Percentiles rank a stretch among this genome's conserved stretches.
Conservation (phyloP, 2,797 vertebrate species). For the Sylvia borin region DNA sequence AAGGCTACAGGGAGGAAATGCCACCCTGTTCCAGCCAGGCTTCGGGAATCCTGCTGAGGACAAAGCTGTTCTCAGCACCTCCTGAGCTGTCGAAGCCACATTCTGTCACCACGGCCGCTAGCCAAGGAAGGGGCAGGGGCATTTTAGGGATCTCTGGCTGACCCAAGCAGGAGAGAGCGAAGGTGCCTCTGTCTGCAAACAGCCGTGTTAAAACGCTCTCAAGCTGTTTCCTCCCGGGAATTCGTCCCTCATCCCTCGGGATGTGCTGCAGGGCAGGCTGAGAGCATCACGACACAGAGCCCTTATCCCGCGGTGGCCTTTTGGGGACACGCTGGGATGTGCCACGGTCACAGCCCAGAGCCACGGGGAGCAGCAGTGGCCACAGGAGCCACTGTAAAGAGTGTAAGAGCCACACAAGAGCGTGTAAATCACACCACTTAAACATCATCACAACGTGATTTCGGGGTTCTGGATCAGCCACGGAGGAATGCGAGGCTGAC, state of each 20-base stretch:
- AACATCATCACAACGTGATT: accelerated
- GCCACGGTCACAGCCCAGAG: not conserved
- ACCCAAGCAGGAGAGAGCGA: not conserved
- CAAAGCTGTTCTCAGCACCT: not conserved
- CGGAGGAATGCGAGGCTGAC: not conserved
- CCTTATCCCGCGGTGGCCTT: too few relatives aligned
- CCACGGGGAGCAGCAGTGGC: not conserved
- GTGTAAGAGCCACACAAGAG: too few relatives aligned
- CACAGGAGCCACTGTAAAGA: too few relatives aligned
- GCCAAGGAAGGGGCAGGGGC: not conserved
- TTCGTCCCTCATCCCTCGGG: not conserved
- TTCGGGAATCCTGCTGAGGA: not conserved
- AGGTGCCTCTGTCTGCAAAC: not conserved
- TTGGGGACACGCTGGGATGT: too few relatives aligned
- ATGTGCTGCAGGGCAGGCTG: not conserved
- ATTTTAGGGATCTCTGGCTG: not conserved
- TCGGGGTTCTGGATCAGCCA: not conserved
- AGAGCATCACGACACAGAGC: not conserved
- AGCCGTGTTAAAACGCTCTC: not conserved
- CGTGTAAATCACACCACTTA: not conserved
- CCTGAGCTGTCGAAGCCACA: accelerated
- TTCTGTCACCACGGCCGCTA: accelerated
- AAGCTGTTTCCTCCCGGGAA: not conserved
- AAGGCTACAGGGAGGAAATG: not conserved
- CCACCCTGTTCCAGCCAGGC: not conserved